Evolutionary conservation across 1,140 invertebrate genomes (phyloP).

Genomic region (Stegodyphus mimosarum): DNA sequence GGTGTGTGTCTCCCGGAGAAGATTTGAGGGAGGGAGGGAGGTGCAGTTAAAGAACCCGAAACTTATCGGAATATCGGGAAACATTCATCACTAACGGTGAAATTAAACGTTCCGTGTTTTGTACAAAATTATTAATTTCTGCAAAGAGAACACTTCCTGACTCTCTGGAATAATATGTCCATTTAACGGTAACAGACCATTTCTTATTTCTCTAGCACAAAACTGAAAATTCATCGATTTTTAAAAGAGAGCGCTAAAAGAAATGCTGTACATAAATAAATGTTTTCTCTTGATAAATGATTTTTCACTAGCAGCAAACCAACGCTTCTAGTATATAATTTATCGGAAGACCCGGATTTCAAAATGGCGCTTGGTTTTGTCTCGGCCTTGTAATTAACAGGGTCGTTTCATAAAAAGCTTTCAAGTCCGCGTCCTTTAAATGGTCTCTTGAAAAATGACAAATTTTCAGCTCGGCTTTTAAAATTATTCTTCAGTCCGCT

Average conservation of each 20-base stretch:
- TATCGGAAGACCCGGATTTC: not conserved
- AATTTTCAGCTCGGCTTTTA: constrained; percentile 51
- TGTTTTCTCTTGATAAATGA: constrained; percentile 40
- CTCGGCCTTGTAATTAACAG: constrained; percentile 51
- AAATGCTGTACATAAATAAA: constrained; percentile 50
- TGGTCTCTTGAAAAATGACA: constrained; percentile 55
- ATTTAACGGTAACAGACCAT: constrained; percentile 36
- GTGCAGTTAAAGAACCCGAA: constrained; percentile 36
- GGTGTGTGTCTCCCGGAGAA: constrained; percentile 37
- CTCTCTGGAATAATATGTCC: constrained; percentile 36
- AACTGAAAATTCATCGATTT: constrained; percentile 53
- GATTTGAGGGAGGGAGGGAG: not conserved
- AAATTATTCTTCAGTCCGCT: constrained; percentile 47
- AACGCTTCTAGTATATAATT: constrained; percentile 26
- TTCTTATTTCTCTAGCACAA: constrained; percentile 33
- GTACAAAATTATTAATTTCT: constrained; percentile 56
- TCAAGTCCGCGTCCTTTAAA: constrained; percentile 41
- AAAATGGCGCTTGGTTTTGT: constrained; percentile 42
- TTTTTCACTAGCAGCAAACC: constrained; percentile 47
- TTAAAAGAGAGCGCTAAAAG: constrained; percentile 38
- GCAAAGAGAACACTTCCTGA: not conserved
- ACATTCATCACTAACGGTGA: constrained; percentile 50
- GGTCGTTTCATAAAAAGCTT: constrained; percentile 57
- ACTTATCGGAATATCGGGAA: constrained; percentile 57
- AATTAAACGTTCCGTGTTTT: constrained; percentile 46